These are phyloP conservation scores for Melipona quadrifasciata DNA, from an alignment of 1,140 invertebrate species.

Conservation along the genomic window DNA sequence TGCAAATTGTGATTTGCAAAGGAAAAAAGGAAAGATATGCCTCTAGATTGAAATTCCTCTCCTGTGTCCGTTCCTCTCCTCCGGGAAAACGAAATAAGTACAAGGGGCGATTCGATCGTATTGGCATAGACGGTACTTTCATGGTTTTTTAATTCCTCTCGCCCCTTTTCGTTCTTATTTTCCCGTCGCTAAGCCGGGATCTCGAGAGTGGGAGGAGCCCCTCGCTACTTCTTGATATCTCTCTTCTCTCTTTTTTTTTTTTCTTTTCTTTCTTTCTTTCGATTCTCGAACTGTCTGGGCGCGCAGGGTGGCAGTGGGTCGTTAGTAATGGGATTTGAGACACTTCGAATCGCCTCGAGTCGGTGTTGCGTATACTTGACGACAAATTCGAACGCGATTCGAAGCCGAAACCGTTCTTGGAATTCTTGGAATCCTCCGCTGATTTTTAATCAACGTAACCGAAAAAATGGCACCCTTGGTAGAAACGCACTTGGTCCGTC, in stretches of 20 bases:
- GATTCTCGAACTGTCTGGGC: not conserved
- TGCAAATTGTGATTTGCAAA: slow-evolving; percentile 3
- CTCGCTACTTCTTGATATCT: slow-evolving; percentile 18
- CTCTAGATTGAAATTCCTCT: slow-evolving; percentile 21
- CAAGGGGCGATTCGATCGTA: slow-evolving; percentile 19
- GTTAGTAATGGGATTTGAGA: not conserved
- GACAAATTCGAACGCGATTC: too few relatives aligned
- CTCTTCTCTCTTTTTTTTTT: not conserved
- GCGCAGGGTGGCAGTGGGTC: slow-evolving; percentile 2
- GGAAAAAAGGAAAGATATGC: not conserved
- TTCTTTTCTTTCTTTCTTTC: not conserved
- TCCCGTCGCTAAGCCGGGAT: slow-evolving; percentile 12
- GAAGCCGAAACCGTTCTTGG: too few relatives aligned
- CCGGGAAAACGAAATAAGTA: not conserved
- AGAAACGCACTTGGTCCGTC: too few relatives aligned
- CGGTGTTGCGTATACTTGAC: too few relatives aligned
- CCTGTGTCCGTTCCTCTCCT: slow-evolving; percentile 11
- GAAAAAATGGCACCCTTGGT: too few relatives aligned
- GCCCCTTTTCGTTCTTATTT: slow-evolving; percentile 1
- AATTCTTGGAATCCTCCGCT: too few relatives aligned
- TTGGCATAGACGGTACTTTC: slow-evolving; percentile 32
- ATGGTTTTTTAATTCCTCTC: slow-evolving; percentile 45
- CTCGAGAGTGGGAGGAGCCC: not conserved
- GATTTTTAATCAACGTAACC: too few relatives aligned
- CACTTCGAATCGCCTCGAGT: too few relatives aligned